A percentile compares a stretch with the other conserved stretches of the same genome.
Conservation (phyloP, 2,797 vertebrate genomes). For the Anabacerthia variegaticeps region DNA sequence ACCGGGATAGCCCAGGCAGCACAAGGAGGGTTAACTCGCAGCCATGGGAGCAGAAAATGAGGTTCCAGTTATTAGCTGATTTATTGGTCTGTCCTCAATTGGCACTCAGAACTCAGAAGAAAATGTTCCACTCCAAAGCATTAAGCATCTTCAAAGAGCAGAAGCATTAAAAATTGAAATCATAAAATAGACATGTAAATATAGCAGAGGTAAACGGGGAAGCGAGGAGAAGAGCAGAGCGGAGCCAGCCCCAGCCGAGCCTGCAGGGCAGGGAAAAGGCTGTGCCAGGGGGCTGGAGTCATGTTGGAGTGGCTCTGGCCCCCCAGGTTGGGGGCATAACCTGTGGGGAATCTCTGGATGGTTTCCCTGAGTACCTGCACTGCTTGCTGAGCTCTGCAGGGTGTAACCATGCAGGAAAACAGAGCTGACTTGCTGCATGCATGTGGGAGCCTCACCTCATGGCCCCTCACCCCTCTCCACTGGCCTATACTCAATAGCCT, state of each 20-base stretch:
- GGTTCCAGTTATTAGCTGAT: slow-evolving; percentile 82
- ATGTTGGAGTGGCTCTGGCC: background rate
- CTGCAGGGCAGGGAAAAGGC: background rate
- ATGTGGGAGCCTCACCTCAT: background rate
- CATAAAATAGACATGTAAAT: slow-evolving; percentile 83
- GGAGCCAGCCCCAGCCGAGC: background rate
- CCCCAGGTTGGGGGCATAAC: accelerated
- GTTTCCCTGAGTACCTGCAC: background rate
- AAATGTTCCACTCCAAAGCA: slow-evolving; percentile 83
- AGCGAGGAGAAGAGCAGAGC: background rate
- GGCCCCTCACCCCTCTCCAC: background rate
- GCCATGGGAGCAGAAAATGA: slow-evolving; percentile 76
- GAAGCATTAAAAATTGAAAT: slow-evolving; percentile 86
- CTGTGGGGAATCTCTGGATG: background rate
- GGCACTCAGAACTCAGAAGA: slow-evolving; percentile 78
- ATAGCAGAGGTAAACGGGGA: slow-evolving; percentile 72
- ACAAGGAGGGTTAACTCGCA: slow-evolving; percentile 64
- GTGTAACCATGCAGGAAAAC: background rate
- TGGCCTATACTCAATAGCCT: accelerated
- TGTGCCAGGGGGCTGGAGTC: background rate
- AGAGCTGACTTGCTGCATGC: background rate
- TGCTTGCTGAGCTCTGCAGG: accelerated
- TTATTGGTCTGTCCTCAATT: slow-evolving; percentile 81
- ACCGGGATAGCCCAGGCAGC: background rate
- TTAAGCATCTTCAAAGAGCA: slow-evolving; percentile 83